These are phyloP conservation scores for Congeria kusceri DNA, from an alignment of 2,888 invertebrate species.

Conservation along the genomic window DNA sequence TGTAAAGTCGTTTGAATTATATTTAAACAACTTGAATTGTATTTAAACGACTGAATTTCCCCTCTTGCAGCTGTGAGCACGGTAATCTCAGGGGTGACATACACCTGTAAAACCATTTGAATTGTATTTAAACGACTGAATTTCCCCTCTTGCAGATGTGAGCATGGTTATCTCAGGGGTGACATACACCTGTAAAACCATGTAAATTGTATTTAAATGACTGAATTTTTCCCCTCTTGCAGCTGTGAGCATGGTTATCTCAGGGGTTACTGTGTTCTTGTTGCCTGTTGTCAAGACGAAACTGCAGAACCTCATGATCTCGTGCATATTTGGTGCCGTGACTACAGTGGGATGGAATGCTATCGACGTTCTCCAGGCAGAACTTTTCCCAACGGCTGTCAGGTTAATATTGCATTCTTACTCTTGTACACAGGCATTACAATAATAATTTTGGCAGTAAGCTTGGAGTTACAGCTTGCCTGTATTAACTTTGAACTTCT, in stretches of 20 bases:
- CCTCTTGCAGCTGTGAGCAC: constrained; percentile 80
- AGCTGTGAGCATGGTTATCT: constrained; percentile 83
- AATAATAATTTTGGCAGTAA: too few relatives aligned
- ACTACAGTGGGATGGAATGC: constrained; percentile 87
- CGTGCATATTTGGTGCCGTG: constrained; percentile 85
- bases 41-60: too few relatives aligned
- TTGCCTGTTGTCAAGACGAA: constrained; percentile 80
- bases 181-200: too few relatives aligned
- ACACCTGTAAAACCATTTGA: too few relatives aligned
- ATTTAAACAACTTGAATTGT: too few relatives aligned
- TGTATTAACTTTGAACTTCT: too few relatives aligned
- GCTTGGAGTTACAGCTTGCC: too few relatives aligned
- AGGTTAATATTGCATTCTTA: constrained; percentile 87
- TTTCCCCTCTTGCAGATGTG: constrained; percentile 67
- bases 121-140: too few relatives aligned
- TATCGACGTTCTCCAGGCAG: constrained; percentile 95
- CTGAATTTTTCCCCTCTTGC: constrained; percentile 15
- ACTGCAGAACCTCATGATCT: constrained; percentile 80
- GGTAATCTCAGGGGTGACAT: constrained; percentile 82
- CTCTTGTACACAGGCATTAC: not conserved
- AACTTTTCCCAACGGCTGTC: constrained; percentile 96
- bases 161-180: constrained; percentile 84
- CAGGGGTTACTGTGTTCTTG: constrained; percentile 83
- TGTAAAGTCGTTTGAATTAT: too few relatives aligned
- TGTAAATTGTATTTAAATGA: too few relatives aligned